These are phyloP conservation scores for Caenorhabditis imperialis DNA, from an alignment of 2,888 invertebrate species.

Conservation along the genomic window DNA sequence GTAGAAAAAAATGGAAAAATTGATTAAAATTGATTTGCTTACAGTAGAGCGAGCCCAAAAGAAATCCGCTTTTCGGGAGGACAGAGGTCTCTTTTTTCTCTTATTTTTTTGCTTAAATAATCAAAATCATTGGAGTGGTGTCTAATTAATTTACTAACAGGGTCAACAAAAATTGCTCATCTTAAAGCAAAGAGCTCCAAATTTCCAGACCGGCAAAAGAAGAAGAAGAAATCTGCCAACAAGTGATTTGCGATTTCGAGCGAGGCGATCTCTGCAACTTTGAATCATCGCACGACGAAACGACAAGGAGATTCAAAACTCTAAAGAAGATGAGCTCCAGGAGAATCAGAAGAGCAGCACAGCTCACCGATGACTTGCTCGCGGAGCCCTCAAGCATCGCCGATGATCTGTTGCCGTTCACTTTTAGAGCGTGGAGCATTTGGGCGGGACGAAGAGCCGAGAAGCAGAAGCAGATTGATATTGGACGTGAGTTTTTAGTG, in stretches of 20 bases:
- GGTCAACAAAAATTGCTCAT: too few relatives aligned
- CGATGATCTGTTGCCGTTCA: slow-evolving; percentile 50
- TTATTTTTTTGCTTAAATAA: background rate
- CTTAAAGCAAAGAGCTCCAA: too few relatives aligned
- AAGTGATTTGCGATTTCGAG: background rate
- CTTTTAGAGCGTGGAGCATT: slow-evolving; percentile 72
- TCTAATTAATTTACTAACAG: too few relatives aligned
- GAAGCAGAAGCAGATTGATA: slow-evolving; percentile 63
- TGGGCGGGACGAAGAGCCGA: slow-evolving; percentile 68
- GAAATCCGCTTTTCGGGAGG: slow-evolving; percentile 18
- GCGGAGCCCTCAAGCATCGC: slow-evolving; percentile 31
- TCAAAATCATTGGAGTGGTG: too few relatives aligned
- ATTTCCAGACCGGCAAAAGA: slow-evolving; percentile 39
- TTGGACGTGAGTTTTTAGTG: slow-evolving; percentile 59
- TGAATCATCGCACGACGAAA: slow-evolving; percentile 60
- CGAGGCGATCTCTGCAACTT: slow-evolving; percentile 53
- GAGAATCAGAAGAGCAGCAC: slow-evolving; percentile 10
- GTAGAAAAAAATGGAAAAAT: too few relatives aligned
- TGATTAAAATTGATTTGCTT: slow-evolving; percentile 19
- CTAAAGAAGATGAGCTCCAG: background rate
- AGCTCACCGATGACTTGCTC: slow-evolving; percentile 26
- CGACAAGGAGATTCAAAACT: slow-evolving; percentile 17
- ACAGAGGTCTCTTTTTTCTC: slow-evolving; percentile 17
- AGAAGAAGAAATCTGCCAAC: background rate
- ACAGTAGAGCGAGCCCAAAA: slow-evolving; percentile 27